phyloP scores from a whole-genome alignment of 1,140 invertebrate genomes.

The Eubasilissa regina region DNA sequence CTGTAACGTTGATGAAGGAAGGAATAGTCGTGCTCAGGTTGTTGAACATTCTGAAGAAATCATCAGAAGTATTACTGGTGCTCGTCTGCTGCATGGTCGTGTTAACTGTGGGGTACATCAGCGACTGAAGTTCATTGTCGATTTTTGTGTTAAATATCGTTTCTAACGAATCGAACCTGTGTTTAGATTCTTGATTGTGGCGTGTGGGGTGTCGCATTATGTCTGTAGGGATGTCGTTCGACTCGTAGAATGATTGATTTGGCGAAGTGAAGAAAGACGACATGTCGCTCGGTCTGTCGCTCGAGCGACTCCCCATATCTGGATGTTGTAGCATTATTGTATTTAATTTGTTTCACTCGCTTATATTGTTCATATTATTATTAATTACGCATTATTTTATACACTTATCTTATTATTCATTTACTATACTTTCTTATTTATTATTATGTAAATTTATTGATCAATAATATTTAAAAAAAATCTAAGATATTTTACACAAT shows the following conservation, averaged over 20 bases:
- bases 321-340: slow-evolving; percentile 22
- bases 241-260: slow-evolving; percentile 32
- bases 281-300: slow-evolving; percentile 12
- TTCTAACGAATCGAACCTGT: slow-evolving; percentile 43
- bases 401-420: no score
- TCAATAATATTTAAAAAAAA: no score
- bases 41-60: slow-evolving; percentile 17
- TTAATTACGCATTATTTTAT: no score
- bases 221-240: slow-evolving; percentile 46
- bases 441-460: no score
- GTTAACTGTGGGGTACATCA: slow-evolving; percentile 26
- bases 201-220: slow-evolving; percentile 20
- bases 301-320: slow-evolving; percentile 11
- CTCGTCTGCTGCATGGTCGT: neutral
- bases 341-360: neutral
- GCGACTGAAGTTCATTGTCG: slow-evolving; percentile 31
- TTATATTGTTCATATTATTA: no score
- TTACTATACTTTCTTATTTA: no score
- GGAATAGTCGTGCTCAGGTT: slow-evolving; percentile 15
- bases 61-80: neutral
- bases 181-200: slow-evolving; percentile 39
- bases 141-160: slow-evolving; percentile 33
- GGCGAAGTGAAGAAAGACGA: neutral
- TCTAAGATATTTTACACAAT: no score
- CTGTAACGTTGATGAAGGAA: slow-evolving; percentile 19